Conservation (phyloP, 2,113 vertebrate genomes). For the Sylvietta virens region DNA sequence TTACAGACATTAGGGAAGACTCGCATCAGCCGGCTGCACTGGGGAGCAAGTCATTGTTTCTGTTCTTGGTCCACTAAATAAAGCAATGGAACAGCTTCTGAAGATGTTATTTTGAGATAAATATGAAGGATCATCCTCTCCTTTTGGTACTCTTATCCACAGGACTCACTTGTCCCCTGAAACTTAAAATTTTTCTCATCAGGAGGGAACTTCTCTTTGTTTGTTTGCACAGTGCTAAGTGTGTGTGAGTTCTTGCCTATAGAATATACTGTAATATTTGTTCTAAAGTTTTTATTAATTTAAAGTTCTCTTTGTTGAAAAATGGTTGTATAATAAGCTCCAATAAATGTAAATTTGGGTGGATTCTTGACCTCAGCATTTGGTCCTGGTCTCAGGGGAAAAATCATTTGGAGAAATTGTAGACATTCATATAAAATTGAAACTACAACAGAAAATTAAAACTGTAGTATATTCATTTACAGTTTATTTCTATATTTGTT, state of each 20-base stretch:
- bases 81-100: neutral
- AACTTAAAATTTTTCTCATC: neutral
- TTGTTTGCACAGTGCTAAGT: neutral
- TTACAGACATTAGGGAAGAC: neutral
- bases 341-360: neutral
- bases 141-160: neutral
- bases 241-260: neutral
- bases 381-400: neutral
- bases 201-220: neutral
- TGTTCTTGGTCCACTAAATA: neutral
- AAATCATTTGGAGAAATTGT: neutral
- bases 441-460: neutral
- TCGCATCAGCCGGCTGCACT: neutral
- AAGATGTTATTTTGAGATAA: neutral
- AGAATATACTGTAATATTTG: neutral
- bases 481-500: neutral
- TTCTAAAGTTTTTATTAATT: neutral
- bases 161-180: neutral
- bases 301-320: neutral
- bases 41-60: neutral
- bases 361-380: neutral
- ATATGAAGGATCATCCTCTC: neutral
- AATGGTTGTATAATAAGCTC: neutral
- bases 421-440: neutral
- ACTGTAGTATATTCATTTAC: neutral